A percentile compares a stretch with the other conserved stretches of the same genome.
phyloP scores from a whole-genome alignment of 2,797 vertebrate genomes.

The Melanotaenia pygmaea region DNA sequence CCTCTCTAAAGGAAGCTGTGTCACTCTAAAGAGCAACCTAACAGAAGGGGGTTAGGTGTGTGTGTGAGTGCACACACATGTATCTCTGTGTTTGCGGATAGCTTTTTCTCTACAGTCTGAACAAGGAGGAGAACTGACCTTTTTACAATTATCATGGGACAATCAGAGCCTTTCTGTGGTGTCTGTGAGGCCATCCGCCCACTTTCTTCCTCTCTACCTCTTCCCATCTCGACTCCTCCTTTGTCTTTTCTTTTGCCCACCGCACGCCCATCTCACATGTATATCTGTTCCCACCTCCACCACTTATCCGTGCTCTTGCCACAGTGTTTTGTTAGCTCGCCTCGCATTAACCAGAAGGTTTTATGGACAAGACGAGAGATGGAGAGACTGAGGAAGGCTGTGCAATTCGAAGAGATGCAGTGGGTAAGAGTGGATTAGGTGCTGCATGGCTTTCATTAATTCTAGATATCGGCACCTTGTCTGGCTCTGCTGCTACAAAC shows the following conservation, averaged over 20 bases:
- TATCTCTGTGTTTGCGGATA: constrained; percentile 39
- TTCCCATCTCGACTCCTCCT: constrained; percentile 8
- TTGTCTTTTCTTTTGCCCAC: constrained; percentile 24
- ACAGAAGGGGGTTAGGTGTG: constrained; percentile 31
- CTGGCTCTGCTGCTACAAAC: constrained; percentile 35
- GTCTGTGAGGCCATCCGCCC: constrained; percentile 53
- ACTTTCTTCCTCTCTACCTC: constrained; percentile 26
- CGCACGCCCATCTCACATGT: constrained; percentile 10
- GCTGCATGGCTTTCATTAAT: constrained; percentile 46
- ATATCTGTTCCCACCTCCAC: constrained; percentile 16
- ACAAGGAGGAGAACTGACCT: constrained; percentile 72
- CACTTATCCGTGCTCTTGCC: constrained; percentile 16
- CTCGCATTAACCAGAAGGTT: constrained; percentile 8
- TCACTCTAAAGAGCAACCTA: constrained; percentile 60
- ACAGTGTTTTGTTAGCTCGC: constrained; percentile 28
- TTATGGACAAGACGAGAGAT: constrained; percentile 6
- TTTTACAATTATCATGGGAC: constrained; percentile 76
- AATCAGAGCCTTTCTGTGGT: constrained; percentile 70
- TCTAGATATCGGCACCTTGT: constrained; percentile 47
- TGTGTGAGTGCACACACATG: constrained; percentile 8
- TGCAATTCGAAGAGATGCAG: constrained; percentile 10
- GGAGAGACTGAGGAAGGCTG: not conserved
- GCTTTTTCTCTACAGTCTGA: constrained; percentile 50
- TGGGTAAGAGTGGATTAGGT: constrained; percentile 25
- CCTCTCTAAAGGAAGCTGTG: constrained; percentile 41